phyloP scores from a whole-genome alignment of 1,140 invertebrate species.

The Gonioctena quinquepunctata region DNA sequence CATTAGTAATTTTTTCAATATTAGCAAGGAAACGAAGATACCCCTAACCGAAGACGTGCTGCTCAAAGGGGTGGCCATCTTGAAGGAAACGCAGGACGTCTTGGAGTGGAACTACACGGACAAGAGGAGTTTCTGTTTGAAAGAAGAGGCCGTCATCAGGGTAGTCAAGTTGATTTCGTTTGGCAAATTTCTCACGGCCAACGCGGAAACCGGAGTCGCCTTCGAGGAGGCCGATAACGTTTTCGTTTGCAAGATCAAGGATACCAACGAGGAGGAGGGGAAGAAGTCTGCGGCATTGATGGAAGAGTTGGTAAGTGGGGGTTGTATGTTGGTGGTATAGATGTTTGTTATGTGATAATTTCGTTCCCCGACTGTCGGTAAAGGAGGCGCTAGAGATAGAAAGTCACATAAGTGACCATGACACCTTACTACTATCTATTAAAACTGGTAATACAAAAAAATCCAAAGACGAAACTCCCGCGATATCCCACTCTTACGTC shows the following conservation, averaged over 20 bases:
- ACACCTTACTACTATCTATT: no score
- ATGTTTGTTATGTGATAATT: no score
- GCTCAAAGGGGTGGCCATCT: constrained; percentile 69
- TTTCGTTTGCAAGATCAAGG: constrained; percentile 50
- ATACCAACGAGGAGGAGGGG: constrained; percentile 22
- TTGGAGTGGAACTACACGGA: constrained; percentile 69
- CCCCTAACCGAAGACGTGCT: constrained; percentile 74
- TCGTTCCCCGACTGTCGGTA: no score
- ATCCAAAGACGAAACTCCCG: no score
- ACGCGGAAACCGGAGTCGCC: constrained; percentile 63
- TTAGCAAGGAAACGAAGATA: constrained; percentile 62
- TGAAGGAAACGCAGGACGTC: constrained; percentile 67
- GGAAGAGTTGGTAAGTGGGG: constrained; percentile 47
- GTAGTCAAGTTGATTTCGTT: constrained; percentile 73
- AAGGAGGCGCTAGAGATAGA: no score
- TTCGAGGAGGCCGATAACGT: constrained; percentile 62
- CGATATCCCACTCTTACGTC: no score
- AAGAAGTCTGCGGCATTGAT: constrained; percentile 32
- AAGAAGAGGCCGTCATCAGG: constrained; percentile 70
- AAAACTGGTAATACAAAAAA: no score
- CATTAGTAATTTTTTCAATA: no score
- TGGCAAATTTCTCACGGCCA: constrained; percentile 68
- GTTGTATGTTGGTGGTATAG: no score
- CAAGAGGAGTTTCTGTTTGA: constrained; percentile 61
- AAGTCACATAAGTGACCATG: no score